Conservation (phyloP, 2,888 invertebrate genomes). For the Ethmia dodecea region DNA sequence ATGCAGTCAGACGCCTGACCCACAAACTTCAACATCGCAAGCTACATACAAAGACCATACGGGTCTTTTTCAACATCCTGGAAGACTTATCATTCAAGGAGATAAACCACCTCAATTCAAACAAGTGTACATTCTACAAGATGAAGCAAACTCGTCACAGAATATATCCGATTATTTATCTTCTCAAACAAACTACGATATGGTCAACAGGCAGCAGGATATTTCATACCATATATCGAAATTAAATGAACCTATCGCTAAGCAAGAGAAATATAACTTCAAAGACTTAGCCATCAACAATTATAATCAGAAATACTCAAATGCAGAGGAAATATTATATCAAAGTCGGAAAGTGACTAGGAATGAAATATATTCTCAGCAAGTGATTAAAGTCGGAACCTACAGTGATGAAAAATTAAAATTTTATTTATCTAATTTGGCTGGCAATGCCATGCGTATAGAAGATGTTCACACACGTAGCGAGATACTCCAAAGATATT, state of each 20-base stretch:
- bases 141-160: constrained; percentile 23
- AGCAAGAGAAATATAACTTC: constrained; percentile 40
- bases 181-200: constrained; percentile 19
- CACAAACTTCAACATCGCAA: constrained; percentile 11
- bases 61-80: constrained; percentile 36
- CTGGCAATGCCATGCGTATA: not conserved
- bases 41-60: constrained; percentile 23
- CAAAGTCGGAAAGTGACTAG: constrained; percentile 24
- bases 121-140: constrained; percentile 48
- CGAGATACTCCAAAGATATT: too few species aligned
- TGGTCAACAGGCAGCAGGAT: constrained; percentile 26
- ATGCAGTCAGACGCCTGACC: constrained; percentile 49
- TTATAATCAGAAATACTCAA: constrained; percentile 30
- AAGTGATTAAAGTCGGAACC: constrained; percentile 29
- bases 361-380: constrained; percentile 22
- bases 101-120: constrained; percentile 37
- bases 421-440: constrained; percentile 28
- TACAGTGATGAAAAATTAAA: constrained; percentile 38
- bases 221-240: constrained; percentile 24
- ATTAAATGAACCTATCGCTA: constrained; percentile 12
- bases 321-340: constrained; percentile 27
- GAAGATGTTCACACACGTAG: not conserved
- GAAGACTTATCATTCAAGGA: constrained; percentile 21
- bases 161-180: too few species aligned
- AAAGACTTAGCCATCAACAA: constrained; percentile 47